Evolutionary conservation across 2,797 vertebrate species (phyloP), one percentile per base, ranked within the genome.

Genomic region (Garrulus glandarius): DNA sequence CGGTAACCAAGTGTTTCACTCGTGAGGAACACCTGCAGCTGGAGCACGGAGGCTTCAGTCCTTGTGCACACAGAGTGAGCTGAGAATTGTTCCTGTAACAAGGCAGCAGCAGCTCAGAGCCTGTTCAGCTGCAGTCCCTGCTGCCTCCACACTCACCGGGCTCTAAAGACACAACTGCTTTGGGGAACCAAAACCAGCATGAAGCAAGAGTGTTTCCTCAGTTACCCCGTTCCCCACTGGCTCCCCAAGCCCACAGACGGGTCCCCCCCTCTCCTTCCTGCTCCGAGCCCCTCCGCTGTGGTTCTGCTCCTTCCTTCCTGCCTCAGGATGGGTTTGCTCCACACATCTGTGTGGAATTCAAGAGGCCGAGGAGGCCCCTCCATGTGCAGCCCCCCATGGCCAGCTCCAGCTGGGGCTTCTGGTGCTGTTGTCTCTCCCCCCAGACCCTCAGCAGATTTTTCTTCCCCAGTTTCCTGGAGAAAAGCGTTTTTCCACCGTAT

Each of bases 401-500:
- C 86, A 69, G 87, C 94, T 88, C 93, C 96, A 89, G 90, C 87
- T 92, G 87, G 71, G 94, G 96, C 96, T 97, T 92, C 95, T 92
- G 82, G 16, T 92, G 97, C 90, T 91, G 94, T 43, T 67, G 97
- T 94, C 92, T 76, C 94, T 79, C 34, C 83, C 82, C 39, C 67
- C 78, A 98, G 95, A 98, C 97, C 96, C 95, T 81, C 60, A 98
- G 97, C 97, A 98, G 97, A 96, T 97, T 98, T 97, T 97, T 98
- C 97, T 97, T 97, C 98, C 98, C 98, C 98, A 88, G 96, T 97
- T 98, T 97, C 96, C 79, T 29, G 53, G 59, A 84, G 39, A 56
- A 65, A 84, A 93, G 46, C 1, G 1, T 29, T 93, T 85, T 87
- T 60, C 72, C 68, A 61, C 16, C 1, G 0, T 1, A 18, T 3